phyloP scores from a whole-genome alignment of 92 coral and sea anemone genomes.

The Zoanthus solanderi region DNA sequence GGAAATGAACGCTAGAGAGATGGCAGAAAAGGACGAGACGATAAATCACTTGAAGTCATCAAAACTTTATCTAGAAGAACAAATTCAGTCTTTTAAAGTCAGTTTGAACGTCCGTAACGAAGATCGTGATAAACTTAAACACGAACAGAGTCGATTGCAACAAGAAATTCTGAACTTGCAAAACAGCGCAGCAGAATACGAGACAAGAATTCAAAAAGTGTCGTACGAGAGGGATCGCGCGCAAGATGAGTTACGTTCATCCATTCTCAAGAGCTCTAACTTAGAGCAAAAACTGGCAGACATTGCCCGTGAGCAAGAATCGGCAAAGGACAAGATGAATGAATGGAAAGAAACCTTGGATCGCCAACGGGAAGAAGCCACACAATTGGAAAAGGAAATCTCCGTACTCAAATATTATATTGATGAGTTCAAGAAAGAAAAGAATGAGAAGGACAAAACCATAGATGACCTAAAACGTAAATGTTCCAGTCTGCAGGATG shows the following conservation, averaged over 20 bases:
- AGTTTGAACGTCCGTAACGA: constrained; percentile 80
- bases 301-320: constrained; percentile 69
- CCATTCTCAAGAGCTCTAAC: constrained; percentile 65
- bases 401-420: constrained; percentile 65
- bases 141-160: constrained; percentile 84
- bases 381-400: constrained; percentile 74
- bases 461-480: constrained; percentile 75
- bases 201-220: constrained; percentile 77
- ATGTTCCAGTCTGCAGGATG: constrained; percentile 63
- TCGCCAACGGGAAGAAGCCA: constrained; percentile 67
- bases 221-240: constrained; percentile 82
- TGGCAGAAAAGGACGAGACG: constrained; percentile 82
- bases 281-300: constrained; percentile 85
- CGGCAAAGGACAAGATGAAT: constrained; percentile 72
- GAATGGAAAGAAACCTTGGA: constrained; percentile 81
- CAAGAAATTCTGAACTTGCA: constrained; percentile 81
- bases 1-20: constrained; percentile 77
- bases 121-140: constrained; percentile 87
- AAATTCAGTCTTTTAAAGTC: constrained; percentile 79
- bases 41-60: constrained; percentile 81
- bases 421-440: constrained; percentile 55
- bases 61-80: constrained; percentile 86
- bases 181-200: constrained; percentile 69
- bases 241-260: constrained; percentile 77
- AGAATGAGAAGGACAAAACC: constrained; percentile 62